Evolutionary conservation across 2,113 vertebrate genomes (phyloP).

Genomic region (Mobula birostris): DNA sequence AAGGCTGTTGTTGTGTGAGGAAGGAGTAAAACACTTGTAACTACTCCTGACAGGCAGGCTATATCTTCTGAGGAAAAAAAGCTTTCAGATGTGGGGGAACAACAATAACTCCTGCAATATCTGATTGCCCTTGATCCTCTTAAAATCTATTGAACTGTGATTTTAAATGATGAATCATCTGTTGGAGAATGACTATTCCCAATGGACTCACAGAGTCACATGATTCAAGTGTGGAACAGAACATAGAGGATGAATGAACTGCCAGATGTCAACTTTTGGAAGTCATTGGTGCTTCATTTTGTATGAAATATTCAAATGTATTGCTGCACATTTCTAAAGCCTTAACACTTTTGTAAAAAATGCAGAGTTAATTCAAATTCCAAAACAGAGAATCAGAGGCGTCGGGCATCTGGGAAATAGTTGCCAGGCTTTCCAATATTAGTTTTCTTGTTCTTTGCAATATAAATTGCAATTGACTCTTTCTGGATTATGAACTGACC

Average conservation of each 20-base stretch:
- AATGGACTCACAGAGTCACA: neutral
- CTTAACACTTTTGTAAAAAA: neutral
- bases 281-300: neutral
- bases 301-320: neutral
- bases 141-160: too few species aligned
- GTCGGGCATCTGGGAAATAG: neutral
- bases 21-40: neutral
- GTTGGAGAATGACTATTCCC: neutral
- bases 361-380: neutral
- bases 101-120: too few species aligned
- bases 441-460: neutral
- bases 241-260: neutral
- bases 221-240: neutral
- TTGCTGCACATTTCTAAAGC: neutral
- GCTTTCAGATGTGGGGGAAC: neutral
- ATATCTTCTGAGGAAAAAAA: neutral
- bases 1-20: neutral
- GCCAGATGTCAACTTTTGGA: neutral
- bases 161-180: too few species aligned
- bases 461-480: neutral
- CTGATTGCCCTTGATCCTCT: too few species aligned
- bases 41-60: neutral
- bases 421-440: neutral
- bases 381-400: neutral
- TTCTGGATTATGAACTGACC: neutral